Evolutionary conservation across 1,140 invertebrate species (phyloP).

Genomic region (Drusus annulatus): DNA sequence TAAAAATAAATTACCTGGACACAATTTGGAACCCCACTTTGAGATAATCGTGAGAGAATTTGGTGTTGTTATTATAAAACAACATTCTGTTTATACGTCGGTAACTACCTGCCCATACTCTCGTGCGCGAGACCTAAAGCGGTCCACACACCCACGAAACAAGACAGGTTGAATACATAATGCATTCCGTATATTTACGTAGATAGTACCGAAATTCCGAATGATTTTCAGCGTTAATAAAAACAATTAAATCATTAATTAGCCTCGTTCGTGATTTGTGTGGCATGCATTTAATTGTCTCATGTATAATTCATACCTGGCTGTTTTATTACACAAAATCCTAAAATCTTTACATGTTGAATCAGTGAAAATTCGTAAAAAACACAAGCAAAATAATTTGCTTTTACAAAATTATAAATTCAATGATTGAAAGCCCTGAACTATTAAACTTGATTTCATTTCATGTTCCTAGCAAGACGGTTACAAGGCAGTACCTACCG

Average conservation of each 20-base stretch:
- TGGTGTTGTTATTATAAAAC: slow-evolving; percentile 57
- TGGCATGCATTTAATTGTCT: background rate
- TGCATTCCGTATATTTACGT: background rate
- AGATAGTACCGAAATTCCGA: no score
- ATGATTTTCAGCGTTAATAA: no score
- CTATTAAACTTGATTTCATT: no score
- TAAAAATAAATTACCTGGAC: slow-evolving; percentile 52
- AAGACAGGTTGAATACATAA: background rate
- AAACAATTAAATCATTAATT: background rate
- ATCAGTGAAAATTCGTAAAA: no score
- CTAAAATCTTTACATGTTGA: no score
- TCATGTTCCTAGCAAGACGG: no score
- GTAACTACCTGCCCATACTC: background rate
- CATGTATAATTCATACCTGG: no score
- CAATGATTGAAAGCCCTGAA: no score
- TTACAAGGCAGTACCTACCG: no score
- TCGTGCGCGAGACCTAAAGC: slow-evolving; percentile 1
- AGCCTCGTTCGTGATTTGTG: background rate
- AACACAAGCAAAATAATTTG: no score
- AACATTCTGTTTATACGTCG: slow-evolving; percentile 21
- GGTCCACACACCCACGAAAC: slow-evolving; percentile 5
- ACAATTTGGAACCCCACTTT: slow-evolving; percentile 34
- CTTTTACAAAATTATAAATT: no score
- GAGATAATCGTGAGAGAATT: slow-evolving; percentile 56
- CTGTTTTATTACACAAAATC: no score